Percentiles rank a stretch among this genome's conserved stretches.
Evolutionary conservation across 2,797 vertebrate genomes (phyloP).

Genomic region (Paguma larvata): DNA sequence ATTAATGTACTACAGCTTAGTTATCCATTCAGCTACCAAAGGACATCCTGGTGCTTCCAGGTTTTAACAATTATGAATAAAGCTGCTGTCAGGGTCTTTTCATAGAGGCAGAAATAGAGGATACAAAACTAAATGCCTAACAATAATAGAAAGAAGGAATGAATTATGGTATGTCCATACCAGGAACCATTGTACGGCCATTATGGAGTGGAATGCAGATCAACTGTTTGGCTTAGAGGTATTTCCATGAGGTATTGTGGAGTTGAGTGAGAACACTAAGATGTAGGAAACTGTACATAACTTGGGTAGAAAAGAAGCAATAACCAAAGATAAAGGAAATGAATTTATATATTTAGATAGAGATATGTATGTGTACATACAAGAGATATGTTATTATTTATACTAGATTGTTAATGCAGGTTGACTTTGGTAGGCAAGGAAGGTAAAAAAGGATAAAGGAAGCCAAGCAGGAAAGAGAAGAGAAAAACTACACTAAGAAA

Average conservation of each 20-base stretch:
- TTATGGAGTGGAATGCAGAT: not conserved
- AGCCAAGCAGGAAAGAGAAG: not conserved
- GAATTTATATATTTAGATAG: not conserved
- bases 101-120: not conserved
- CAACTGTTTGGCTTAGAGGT: not conserved
- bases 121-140: not conserved
- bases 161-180: not conserved
- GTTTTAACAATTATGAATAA: not conserved
- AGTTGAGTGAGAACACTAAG: not conserved
- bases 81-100: not conserved
- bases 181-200: not conserved
- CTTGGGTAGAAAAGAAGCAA: conserved; percentile 38
- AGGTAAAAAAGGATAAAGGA: not conserved
- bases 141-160: not conserved
- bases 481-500: not conserved
- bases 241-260: not conserved
- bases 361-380: not conserved
- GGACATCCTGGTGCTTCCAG: not conserved
- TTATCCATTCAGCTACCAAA: not conserved
- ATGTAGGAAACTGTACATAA: not conserved
- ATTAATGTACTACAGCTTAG: not conserved
- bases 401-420: not conserved
- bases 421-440: not conserved
- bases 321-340: not conserved
- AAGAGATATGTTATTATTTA: not conserved